A percentile compares a stretch with the other conserved stretches of the same genome.
Evolutionary conservation across 2,888 invertebrate species (phyloP).

Genomic region (Patella depressa): DNA sequence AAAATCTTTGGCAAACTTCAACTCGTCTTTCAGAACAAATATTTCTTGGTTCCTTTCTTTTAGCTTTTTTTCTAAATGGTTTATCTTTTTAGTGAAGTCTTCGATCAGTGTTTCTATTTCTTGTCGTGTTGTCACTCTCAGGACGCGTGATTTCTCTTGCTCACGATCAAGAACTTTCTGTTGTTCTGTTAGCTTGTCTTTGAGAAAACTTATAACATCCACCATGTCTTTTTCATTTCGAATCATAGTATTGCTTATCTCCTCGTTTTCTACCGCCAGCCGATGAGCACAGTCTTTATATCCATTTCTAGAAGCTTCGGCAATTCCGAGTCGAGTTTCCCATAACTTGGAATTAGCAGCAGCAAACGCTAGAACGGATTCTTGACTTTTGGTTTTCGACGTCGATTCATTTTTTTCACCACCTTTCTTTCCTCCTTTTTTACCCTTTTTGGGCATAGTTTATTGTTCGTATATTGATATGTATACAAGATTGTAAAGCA

Average conservation of each 20-base stretch:
- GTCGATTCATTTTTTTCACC: neutral
- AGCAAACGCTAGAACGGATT: neutral
- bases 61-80: neutral
- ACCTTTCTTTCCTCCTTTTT: neutral
- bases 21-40: neutral
- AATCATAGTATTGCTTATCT: neutral
- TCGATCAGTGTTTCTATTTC: neutral
- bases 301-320: neutral
- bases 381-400: neutral
- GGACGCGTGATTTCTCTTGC: neutral
- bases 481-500: no score
- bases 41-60: neutral
- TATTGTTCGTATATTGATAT: no score
- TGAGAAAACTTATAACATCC: neutral
- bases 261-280: neutral
- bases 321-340: neutral
- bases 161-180: neutral
- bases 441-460: neutral
- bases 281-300: neutral
- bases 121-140: neutral
- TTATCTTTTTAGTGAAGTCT: neutral
- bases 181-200: neutral
- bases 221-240: neutral
- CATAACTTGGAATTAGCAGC: slow-evolving; percentile 2
- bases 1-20: neutral